Evolutionary conservation across 2,888 invertebrate genomes (phyloP).

Genomic region (Cheilosia scutellata): DNA sequence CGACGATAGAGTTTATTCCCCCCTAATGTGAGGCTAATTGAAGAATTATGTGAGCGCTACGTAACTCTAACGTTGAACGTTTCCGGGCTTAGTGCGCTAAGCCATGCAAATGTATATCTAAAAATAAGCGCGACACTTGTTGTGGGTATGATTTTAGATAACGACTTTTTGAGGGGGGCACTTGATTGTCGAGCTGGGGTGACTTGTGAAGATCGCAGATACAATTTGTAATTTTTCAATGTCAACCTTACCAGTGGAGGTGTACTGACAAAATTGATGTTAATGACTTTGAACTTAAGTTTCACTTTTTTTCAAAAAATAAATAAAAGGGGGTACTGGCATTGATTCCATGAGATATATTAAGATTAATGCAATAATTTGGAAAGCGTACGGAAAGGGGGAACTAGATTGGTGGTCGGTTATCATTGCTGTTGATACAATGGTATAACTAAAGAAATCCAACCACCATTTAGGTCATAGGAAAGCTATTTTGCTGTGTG

Average conservation of each 20-base stretch:
- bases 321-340: not conserved
- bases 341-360: too few species aligned
- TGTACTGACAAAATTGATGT: slow-evolving; percentile 6
- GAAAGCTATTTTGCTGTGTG: too few species aligned
- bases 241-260: not conserved
- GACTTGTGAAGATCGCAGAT: not conserved
- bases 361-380: too few species aligned
- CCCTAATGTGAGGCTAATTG: slow-evolving; percentile 33
- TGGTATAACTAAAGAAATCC: too few species aligned
- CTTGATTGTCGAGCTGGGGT: slow-evolving; percentile 27
- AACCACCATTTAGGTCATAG: too few species aligned
- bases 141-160: slow-evolving; percentile 1
- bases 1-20: slow-evolving; percentile 33
- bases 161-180: slow-evolving; percentile 7
- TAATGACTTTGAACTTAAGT: slow-evolving; percentile 26
- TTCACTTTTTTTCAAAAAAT: not conserved
- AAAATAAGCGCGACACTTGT: slow-evolving; percentile 1
- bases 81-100: slow-evolving; percentile 17
- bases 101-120: slow-evolving; percentile 19
- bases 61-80: slow-evolving; percentile 25
- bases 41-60: slow-evolving; percentile 35
- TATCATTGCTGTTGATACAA: too few species aligned
- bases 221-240: slow-evolving; percentile 22
- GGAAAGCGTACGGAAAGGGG: too few species aligned
- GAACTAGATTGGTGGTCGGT: too few species aligned